A percentile compares a stretch with the other conserved stretches of the same genome.
These are phyloP conservation scores for Onychorhynchus coronatus DNA, from an alignment of 2,113 vertebrate species.

Conservation along the genomic window DNA sequence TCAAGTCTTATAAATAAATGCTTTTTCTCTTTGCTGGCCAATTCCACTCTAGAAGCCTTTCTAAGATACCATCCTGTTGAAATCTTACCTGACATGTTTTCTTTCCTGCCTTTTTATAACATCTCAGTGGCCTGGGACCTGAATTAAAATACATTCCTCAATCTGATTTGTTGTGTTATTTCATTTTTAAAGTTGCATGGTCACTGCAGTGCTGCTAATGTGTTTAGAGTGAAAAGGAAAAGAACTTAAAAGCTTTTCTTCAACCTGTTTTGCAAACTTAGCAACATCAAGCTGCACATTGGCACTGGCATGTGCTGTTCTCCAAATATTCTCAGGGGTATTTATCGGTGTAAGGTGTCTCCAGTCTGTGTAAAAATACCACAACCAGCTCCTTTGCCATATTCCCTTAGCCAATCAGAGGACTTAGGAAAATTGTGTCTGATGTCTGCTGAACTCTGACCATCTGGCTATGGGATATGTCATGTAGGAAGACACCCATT, in stretches of 20 bases:
- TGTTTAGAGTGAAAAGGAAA: not conserved
- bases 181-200: not conserved
- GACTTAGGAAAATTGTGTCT: not conserved
- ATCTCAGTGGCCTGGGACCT: not conserved
- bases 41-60: not conserved
- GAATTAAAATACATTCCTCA: not conserved
- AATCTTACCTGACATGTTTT: not conserved
- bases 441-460: not conserved
- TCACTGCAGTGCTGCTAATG: not conserved
- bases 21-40: not conserved
- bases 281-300: not conserved
- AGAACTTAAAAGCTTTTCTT: not conserved
- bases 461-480: not conserved
- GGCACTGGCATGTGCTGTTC: not conserved
- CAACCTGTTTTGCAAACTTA: not conserved
- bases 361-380: not conserved
- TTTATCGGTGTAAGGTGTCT: not conserved
- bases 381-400: not conserved
- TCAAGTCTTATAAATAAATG: not conserved
- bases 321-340: not conserved
- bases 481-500: not conserved
- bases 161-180: not conserved
- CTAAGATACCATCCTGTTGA: not conserved
- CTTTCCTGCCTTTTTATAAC: not conserved
- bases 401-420: not conserved